Evolutionary conservation across 2,888 invertebrate genomes (phyloP), one percentile per base, ranked within the genome.

Genomic region (Laothoe populi): DNA sequence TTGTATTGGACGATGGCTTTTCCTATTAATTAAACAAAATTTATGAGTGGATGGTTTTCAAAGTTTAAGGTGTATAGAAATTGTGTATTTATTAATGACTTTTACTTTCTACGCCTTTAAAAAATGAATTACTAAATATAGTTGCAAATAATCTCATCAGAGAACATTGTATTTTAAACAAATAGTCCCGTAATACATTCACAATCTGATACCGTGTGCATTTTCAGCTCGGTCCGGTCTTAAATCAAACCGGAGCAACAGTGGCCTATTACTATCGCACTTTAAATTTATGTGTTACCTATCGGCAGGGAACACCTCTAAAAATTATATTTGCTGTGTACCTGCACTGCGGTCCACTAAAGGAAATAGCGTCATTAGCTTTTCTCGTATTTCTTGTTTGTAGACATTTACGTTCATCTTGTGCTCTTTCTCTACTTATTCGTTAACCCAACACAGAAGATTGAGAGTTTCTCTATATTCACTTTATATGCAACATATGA

Each of bases 351-450:
- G 84, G 78, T 71, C 70, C 76, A 78, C 74, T 76, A 78, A 79
- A 86, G 90, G 91, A 91, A 90, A 90, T 90, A 77, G 85, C 84
- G 82, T 90, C 90, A 90, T 91, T 90, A 91, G 87, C 81, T 86
- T 86, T 81, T 83, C 87, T 84, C 87, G 86, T 88, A 89, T 88
- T 87, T 89, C 86, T 90, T 85, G 72, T 71, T 70, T 57, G 74
- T 75, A 82, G 86, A 88, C 86, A 79, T 88, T 88, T 87, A 84
- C 79, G 83, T 77, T 78, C 79, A 80, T 79, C 83, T 86, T 80
- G 76, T 11, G 19, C 42, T 53, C 49, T 53, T 40, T 19, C 5
- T 31, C 31, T 61, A 61, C 49, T 61, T 53, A 42, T 35, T 53
- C 31, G 53, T 53, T 53, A 53, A 35, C 10, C 11, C 1, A 35